These are phyloP conservation scores for Smutsia temminckii DNA, from an alignment of 2,797 vertebrate species.

Conservation along the genomic window DNA sequence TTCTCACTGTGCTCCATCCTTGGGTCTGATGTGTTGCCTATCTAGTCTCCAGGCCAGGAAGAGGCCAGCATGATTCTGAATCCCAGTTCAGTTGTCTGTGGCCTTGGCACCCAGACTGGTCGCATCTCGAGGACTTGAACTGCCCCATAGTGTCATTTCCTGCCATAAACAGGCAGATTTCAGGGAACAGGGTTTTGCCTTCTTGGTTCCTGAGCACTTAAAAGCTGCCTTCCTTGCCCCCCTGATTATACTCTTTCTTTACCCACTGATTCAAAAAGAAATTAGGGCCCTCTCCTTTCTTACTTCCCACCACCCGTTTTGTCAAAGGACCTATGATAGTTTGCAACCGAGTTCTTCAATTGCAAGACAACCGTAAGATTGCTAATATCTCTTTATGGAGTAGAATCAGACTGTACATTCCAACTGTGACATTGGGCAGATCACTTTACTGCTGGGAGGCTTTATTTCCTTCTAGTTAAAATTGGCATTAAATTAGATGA, in stretches of 20 bases:
- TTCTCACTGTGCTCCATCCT: not conserved
- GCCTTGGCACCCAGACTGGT: not conserved
- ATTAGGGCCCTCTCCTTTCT: not conserved
- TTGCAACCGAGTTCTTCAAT: not conserved
- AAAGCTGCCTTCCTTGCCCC: not conserved
- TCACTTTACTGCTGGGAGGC: not conserved
- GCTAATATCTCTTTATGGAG: not conserved
- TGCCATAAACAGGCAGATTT: not conserved
- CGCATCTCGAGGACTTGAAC: not conserved
- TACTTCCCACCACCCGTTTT: not conserved
- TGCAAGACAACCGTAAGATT: not conserved
- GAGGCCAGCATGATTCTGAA: not conserved
- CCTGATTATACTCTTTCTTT: not conserved
- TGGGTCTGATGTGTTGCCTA: not conserved
- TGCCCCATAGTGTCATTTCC: not conserved
- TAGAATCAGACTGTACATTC: not conserved
- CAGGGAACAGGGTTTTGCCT: not conserved
- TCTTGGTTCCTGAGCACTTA: not conserved
- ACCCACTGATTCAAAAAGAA: not conserved
- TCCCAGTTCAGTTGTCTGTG: not conserved
- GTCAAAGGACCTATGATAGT: not conserved
- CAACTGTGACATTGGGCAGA: not conserved
- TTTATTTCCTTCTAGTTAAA: not conserved
- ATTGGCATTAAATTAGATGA: not conserved
- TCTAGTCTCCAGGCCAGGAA: not conserved